Base-by-base conservation (phyloP, 2,888 invertebrate genomes). In the Thera britannica region DNA sequence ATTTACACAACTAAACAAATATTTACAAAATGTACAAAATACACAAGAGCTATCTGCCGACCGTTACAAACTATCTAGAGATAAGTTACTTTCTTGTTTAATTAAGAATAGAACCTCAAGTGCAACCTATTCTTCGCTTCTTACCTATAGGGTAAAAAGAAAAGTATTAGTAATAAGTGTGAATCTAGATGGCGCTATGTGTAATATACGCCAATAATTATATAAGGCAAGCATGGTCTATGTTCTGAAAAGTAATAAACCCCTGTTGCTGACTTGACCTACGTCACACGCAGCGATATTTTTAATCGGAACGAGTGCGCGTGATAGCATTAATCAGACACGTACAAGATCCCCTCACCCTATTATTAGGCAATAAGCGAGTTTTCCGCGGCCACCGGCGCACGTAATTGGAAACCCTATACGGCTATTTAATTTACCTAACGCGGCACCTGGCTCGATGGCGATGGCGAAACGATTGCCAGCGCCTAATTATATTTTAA, bases 401-500 rank as follows among this genome's bases (percentile, higher is more conserved):
- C 72, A 79, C 86, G 86, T 90, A 90, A 92, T 90, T 89, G 88
- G 90, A 89, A 90, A 88, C 88, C 89, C 83, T 89, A 87, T 89
- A 92, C 87, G 88, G 89, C 84, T 89, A 86, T 93, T 92, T 92
- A 90, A 93, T 92, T 90, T 89, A 90, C 90, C 90, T 90, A 88
- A 88, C 83, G 83, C 84, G 83, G 88, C 92, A 92, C 92, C 92
- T 93, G 93, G 85, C 88, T 85, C 90, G 89, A 93, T 90, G 89
- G 89, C 86, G 88, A 92, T 92, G 90, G 90, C 85, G 88, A 93
- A 92, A 93, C 92, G 90, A 93, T 93, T 91, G 91, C 90, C 88
- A 83, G 85, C 87, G 89, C 89, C 92, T 93, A 93, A 93, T 93
- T 93, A 93, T 93, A 90, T 92, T 93, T 93, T 93, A 93, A 93